Evolutionary conservation across 2,888 invertebrate genomes (phyloP).

Genomic region (Phaonia tiefii): DNA sequence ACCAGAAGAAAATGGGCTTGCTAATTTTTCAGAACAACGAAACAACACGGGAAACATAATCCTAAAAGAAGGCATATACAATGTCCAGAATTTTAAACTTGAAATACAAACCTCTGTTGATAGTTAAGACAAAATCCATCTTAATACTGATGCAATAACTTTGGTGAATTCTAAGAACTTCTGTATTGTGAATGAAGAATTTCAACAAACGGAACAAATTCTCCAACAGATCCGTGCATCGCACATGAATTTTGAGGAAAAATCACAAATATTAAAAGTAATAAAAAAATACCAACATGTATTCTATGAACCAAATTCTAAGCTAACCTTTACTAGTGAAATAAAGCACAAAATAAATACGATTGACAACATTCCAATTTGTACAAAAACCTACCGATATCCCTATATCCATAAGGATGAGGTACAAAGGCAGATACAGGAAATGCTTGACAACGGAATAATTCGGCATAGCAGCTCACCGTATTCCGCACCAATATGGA

Average conservation of each 20-base stretch:
- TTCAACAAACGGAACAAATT: background rate
- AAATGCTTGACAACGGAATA: constrained; percentile 48
- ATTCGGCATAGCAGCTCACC: constrained; percentile 51
- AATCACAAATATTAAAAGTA: constrained; percentile 2
- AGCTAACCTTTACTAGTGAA: constrained; percentile 39
- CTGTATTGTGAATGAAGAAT: background rate
- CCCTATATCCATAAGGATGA: constrained; percentile 49
- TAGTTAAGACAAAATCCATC: background rate
- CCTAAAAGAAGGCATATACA: background rate
- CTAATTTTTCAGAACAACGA: background rate
- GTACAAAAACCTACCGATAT: constrained; percentile 48
- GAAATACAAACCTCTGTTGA: background rate
- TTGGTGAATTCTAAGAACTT: background rate
- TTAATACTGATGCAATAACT: background rate
- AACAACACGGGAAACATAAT: background rate
- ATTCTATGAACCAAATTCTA: constrained; percentile 24
- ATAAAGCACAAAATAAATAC: constrained; percentile 53
- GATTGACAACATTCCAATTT: constrained; percentile 33
- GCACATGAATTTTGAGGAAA: constrained; percentile 44
- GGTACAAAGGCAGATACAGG: constrained; percentile 47
- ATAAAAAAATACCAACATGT: constrained; percentile 31
- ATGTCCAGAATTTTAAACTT: background rate
- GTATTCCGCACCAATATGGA: constrained; percentile 46
- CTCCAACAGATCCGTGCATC: constrained; percentile 33
- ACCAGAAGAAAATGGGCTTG: background rate